Evolutionary conservation across 2,113 vertebrate species (phyloP).

Genomic region (Poicephalus gulielmi): DNA sequence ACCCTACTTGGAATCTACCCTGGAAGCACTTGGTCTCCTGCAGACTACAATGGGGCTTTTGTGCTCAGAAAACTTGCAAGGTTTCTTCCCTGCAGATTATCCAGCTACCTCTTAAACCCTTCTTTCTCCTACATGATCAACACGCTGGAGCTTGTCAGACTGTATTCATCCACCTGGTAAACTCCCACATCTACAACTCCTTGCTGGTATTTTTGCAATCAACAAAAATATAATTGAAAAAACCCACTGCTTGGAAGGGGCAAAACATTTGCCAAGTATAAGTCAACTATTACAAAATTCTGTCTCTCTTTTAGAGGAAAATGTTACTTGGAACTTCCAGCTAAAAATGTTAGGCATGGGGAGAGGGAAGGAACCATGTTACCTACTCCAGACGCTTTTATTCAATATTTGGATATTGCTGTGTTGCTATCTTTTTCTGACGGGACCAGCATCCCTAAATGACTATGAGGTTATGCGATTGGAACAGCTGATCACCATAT

Average conservation of each 20-base stretch:
- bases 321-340: not conserved
- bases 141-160: not conserved
- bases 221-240: not conserved
- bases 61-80: slow-evolving; percentile 24
- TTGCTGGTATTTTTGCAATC: not conserved
- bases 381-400: not conserved
- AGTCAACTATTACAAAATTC: not conserved
- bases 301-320: not conserved
- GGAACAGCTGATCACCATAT: not conserved
- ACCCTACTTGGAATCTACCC: slow-evolving; percentile 34
- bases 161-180: not conserved
- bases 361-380: not conserved
- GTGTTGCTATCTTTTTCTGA: not conserved
- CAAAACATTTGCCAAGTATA: not conserved
- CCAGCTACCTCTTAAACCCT: not conserved
- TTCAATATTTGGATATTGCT: not conserved
- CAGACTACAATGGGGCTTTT: slow-evolving; percentile 24
- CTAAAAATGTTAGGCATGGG: not conserved
- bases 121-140: not conserved
- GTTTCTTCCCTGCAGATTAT: not conserved
- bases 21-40: slow-evolving; percentile 27
- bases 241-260: not conserved
- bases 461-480: not conserved
- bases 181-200: not conserved
- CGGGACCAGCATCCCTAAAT: not conserved